A percentile compares a stretch with the other conserved stretches of the same genome.
These are phyloP conservation scores for Melanchra persicariae DNA, from an alignment of 2,888 invertebrate species.

Conservation along the genomic window DNA sequence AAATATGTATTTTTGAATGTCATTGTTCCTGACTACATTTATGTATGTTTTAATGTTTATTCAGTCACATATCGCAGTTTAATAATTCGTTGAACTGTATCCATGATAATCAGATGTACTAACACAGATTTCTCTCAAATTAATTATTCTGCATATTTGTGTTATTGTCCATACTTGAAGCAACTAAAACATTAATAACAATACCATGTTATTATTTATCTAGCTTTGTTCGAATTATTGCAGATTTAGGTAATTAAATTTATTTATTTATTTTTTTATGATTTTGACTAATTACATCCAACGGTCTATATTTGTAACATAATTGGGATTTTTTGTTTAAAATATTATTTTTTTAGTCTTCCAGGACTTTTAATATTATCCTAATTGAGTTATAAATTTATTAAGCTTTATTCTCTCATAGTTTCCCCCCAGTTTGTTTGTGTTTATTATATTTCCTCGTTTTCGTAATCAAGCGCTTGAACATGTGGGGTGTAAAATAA, in stretches of 20 bases:
- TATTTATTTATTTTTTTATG: no score
- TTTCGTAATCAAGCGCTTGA: constrained; percentile 4
- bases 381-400: no score
- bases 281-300: no score
- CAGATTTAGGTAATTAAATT: no score
- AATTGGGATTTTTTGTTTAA: no score
- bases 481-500: constrained; percentile 6
- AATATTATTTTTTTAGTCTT: no score
- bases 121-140: constrained; percentile 6
- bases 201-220: no score
- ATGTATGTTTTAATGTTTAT: constrained; percentile 45
- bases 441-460: neutral
- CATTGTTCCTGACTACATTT: constrained; percentile 22
- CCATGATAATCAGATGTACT: constrained; percentile 1
- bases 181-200: neutral
- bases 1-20: constrained; percentile 35
- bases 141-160: neutral
- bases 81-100: constrained; percentile 35
- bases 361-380: no score
- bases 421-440: neutral
- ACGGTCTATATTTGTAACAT: no score
- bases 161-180: neutral
- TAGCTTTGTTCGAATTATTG: no score
- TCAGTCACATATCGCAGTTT: constrained; percentile 20
- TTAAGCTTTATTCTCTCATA: no score